phyloP scores from a whole-genome alignment of 2,797 vertebrate genomes.

The Sciurus carolinensis region DNA sequence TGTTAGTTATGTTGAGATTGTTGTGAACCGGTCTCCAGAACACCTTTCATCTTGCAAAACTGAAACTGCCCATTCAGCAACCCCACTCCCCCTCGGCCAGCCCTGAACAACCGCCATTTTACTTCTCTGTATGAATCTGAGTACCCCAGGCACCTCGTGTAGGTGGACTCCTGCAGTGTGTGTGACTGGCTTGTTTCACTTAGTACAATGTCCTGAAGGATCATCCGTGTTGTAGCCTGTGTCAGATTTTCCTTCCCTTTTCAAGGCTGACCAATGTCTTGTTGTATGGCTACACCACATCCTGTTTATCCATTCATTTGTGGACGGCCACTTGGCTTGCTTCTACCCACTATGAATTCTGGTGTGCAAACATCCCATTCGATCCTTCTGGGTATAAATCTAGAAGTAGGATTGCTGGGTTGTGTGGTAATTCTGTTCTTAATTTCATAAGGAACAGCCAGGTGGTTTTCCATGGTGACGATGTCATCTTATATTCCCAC shows the following conservation, averaged over 20 bases:
- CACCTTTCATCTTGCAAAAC: neutral
- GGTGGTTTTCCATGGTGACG: neutral
- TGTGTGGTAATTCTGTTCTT: neutral
- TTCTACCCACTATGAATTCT: neutral
- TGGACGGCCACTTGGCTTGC: neutral
- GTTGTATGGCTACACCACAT: neutral
- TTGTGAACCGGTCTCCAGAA: neutral
- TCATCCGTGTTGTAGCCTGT: fast-evolving
- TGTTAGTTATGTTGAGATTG: neutral
- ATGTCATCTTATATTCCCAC: neutral
- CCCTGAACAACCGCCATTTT: neutral
- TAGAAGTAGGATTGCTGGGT: neutral
- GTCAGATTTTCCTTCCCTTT: neutral
- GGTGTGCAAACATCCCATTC: neutral
- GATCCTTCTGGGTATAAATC: neutral
- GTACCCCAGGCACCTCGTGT: neutral
- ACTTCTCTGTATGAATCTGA: neutral
- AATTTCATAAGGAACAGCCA: neutral
- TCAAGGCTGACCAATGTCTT: neutral
- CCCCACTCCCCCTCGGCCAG: no score
- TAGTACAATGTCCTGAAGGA: neutral
- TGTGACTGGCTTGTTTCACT: neutral
- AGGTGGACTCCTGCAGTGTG: neutral
- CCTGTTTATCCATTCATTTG: neutral
- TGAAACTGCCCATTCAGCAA: neutral